Conservation (phyloP, 2,797 vertebrate genomes). For the Orestias chungarensis region DNA sequence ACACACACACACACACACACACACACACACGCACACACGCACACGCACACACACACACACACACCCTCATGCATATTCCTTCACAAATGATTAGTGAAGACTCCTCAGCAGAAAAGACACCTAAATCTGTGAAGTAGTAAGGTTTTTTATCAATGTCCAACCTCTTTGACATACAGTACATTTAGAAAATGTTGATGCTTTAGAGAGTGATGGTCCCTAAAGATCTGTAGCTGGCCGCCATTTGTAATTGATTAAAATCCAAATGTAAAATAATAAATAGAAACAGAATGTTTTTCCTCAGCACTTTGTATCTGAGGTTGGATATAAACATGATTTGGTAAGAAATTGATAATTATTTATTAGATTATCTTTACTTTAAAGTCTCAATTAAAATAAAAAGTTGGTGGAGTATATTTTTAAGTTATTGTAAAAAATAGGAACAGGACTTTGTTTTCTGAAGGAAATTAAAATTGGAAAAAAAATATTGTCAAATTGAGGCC, state of each 20-base stretch:
- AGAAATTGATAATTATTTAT: conserved; percentile 54
- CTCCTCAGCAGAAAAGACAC: conserved; percentile 62
- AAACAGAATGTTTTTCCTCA: conserved; percentile 67
- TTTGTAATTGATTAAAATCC: conserved; percentile 78
- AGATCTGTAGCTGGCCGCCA: conserved; percentile 74
- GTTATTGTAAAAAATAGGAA: not conserved
- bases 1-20: conserved; percentile 10
- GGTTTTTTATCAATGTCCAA: conserved; percentile 67
- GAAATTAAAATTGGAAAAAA: not conserved
- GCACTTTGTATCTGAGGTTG: conserved; percentile 44
- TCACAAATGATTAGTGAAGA: conserved; percentile 74
- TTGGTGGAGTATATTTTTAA: not conserved
- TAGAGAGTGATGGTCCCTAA: conserved; percentile 60
- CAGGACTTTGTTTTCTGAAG: not conserved
- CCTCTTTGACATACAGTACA: conserved; percentile 51
- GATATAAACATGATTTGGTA: conserved; percentile 57
- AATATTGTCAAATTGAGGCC: not conserved
- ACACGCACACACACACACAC: not conserved
- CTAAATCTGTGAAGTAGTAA: conserved; percentile 59
- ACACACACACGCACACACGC: conserved; percentile 13
- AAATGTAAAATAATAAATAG: conserved; percentile 75
- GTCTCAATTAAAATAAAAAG: conserved; percentile 12
- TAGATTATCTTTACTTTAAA: conserved; percentile 36
- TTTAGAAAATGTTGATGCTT: conserved; percentile 59
- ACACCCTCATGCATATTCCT: conserved; percentile 12